These are phyloP conservation scores for Cataglyphis rosenhaueri DNA, from an alignment of 2,888 invertebrate species.

Conservation along the genomic window DNA sequence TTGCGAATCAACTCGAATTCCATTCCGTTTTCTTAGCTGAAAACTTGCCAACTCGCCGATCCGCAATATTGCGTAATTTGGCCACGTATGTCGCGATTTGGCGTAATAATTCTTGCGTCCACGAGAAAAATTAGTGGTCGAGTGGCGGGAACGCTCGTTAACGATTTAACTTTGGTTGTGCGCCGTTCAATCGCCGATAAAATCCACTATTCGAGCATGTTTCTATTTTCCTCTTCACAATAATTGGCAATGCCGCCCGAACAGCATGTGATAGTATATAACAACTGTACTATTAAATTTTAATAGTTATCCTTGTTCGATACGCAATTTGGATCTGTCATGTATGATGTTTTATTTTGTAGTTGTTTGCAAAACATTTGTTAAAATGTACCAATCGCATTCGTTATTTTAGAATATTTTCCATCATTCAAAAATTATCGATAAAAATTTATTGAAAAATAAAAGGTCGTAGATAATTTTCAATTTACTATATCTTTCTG, in stretches of 20 bases:
- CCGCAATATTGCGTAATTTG: slow-evolving; percentile 40
- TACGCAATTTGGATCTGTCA: slow-evolving; percentile 17
- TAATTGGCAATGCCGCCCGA: slow-evolving; percentile 50
- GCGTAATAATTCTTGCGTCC: slow-evolving; percentile 42
- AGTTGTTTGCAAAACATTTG: slow-evolving; percentile 42
- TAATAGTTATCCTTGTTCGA: slow-evolving; percentile 40
- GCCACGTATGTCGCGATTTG: slow-evolving; percentile 5
- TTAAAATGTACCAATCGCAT: slow-evolving; percentile 19
- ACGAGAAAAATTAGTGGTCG: slow-evolving; percentile 35
- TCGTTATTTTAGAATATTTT: slow-evolving; percentile 16
- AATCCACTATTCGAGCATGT: slow-evolving; percentile 29
- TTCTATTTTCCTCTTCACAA: slow-evolving; percentile 38
- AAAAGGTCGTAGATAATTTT: not conserved
- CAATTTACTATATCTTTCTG: not conserved
- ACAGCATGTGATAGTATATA: slow-evolving; percentile 5
- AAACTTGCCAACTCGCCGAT: slow-evolving; percentile 41
- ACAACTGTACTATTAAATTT: slow-evolving; percentile 41
- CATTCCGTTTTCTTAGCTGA: slow-evolving; percentile 50
- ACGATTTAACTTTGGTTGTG: slow-evolving; percentile 36
- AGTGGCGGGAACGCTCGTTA: slow-evolving; percentile 43
- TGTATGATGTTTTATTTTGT: not conserved
- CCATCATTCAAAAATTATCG: slow-evolving; percentile 7
- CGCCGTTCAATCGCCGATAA: slow-evolving; percentile 37
- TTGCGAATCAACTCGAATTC: slow-evolving; percentile 58
- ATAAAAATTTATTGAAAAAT: slow-evolving; percentile 14